Evolutionary conservation across 2,888 invertebrate species (phyloP).

Genomic region (Portevinia maculata): DNA sequence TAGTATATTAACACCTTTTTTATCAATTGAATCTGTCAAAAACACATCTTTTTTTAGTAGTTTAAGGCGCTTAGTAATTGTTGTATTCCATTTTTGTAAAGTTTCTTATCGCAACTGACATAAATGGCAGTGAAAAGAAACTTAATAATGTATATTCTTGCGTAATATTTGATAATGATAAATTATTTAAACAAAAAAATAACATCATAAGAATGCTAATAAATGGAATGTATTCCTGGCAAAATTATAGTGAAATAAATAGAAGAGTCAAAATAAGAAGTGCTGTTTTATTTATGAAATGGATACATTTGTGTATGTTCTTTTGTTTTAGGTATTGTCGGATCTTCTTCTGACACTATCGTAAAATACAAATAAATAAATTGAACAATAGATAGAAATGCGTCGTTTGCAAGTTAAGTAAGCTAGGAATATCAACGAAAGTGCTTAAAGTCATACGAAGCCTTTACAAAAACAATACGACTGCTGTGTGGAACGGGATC

Average conservation of each 20-base stretch:
- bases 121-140: slow-evolving; percentile 36
- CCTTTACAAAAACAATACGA: no score
- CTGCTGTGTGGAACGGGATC: no score
- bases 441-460: no score
- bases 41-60: slow-evolving; percentile 12
- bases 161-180: slow-evolving; percentile 31
- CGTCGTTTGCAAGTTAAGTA: no score
- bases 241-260: slow-evolving; percentile 20
- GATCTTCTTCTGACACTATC: no score
- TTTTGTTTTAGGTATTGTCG: not conserved
- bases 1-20: slow-evolving; percentile 52
- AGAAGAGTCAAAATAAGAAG: slow-evolving; percentile 48
- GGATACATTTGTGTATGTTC: not conserved
- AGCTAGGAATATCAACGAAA: no score
- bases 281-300: no score
- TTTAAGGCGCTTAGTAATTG: slow-evolving; percentile 25
- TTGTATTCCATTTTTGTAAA: slow-evolving; percentile 55
- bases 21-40: slow-evolving; percentile 39
- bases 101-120: slow-evolving; percentile 60
- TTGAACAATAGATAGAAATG: no score
- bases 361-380: no score
- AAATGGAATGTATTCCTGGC: slow-evolving; percentile 13
- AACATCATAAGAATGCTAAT: slow-evolving; percentile 18
- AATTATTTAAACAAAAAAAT: slow-evolving; percentile 31
- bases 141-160: slow-evolving; percentile 42